Conservation (phyloP, 2,113 vertebrate species). For the Zosterops japonicus region DNA sequence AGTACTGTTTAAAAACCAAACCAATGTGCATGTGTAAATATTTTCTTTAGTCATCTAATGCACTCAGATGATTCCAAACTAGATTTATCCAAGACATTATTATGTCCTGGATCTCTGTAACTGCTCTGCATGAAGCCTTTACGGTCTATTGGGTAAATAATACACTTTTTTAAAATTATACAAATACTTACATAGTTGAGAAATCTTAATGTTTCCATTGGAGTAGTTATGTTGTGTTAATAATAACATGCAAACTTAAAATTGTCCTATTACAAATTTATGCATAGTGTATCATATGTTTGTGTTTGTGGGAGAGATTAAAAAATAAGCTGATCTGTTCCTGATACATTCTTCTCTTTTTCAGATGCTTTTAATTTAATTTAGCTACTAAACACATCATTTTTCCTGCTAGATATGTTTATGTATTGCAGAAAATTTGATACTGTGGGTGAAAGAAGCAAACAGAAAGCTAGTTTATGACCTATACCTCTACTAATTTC, state of each 20-base stretch:
- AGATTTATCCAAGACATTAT: constrained; percentile 14
- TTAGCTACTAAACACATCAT: background rate
- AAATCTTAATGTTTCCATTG: constrained; percentile 1
- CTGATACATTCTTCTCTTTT: background rate
- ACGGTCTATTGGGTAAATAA: constrained; percentile 44
- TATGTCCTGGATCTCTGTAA: constrained; percentile 11
- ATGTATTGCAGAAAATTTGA: background rate
- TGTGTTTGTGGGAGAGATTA: background rate
- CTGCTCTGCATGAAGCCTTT: constrained; percentile 47
- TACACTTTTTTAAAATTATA: background rate
- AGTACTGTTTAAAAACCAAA: background rate
- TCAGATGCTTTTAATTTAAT: background rate
- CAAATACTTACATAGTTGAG: background rate
- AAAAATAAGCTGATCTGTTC: background rate
- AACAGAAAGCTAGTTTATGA: background rate
- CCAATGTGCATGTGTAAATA: background rate
- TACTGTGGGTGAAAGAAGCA: background rate
- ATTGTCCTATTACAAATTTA: background rate
- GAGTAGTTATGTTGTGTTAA: constrained; percentile 19
- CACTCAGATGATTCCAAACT: background rate
- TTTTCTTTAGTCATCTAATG: background rate
- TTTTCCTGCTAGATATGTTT: background rate
- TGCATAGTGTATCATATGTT: background rate
- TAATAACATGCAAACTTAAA: constrained; percentile 15
- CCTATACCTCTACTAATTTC: background rate